Conservation (phyloP, 2,888 invertebrate genomes). For the Pardosa pseudoannulata region DNA sequence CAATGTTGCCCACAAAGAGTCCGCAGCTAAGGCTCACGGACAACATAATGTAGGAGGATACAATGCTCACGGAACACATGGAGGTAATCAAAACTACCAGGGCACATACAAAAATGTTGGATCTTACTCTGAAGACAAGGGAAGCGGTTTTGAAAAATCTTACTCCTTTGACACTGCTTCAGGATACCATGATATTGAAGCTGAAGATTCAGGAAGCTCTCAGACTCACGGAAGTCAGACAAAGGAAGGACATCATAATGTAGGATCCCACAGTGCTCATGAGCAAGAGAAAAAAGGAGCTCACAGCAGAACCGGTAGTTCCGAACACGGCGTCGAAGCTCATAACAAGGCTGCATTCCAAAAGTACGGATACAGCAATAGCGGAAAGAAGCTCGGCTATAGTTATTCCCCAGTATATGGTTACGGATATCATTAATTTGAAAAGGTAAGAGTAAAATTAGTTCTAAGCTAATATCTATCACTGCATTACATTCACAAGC, state of each 20-base stretch:
- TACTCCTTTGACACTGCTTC: slow-evolving; percentile 48
- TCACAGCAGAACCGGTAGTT: slow-evolving; percentile 24
- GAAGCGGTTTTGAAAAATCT: slow-evolving; percentile 66
- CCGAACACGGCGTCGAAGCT: slow-evolving; percentile 14
- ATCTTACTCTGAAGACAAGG: slow-evolving; percentile 58
- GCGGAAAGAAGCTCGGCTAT: slow-evolving; percentile 49
- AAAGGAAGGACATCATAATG: slow-evolving; percentile 46
- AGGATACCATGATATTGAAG: slow-evolving; percentile 55
- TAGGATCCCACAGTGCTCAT: slow-evolving; percentile 34
- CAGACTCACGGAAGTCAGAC: slow-evolving; percentile 22
- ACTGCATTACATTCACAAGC: too few relatives aligned
- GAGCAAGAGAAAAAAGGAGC: slow-evolving; percentile 36
- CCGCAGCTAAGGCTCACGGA: slow-evolving; percentile 1
- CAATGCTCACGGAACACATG: slow-evolving; percentile 16
- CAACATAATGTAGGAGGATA: slow-evolving; percentile 35
- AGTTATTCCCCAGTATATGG: slow-evolving; percentile 67
- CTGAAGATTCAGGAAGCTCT: slow-evolving; percentile 20
- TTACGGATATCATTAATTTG: slow-evolving; percentile 67
- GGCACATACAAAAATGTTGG: slow-evolving; percentile 43
- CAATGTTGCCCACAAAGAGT: background rate
- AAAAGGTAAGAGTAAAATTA: too few relatives aligned
- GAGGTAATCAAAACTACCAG: slow-evolving; percentile 16
- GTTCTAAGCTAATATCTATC: too few relatives aligned
- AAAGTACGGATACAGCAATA: slow-evolving; percentile 55
- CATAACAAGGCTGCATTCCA: slow-evolving; percentile 36